A percentile compares a stretch with the other conserved stretches of the same genome.
These are phyloP conservation scores for Ptychadena robeensis DNA, from an alignment of 2,797 vertebrate species.

Conservation along the genomic window DNA sequence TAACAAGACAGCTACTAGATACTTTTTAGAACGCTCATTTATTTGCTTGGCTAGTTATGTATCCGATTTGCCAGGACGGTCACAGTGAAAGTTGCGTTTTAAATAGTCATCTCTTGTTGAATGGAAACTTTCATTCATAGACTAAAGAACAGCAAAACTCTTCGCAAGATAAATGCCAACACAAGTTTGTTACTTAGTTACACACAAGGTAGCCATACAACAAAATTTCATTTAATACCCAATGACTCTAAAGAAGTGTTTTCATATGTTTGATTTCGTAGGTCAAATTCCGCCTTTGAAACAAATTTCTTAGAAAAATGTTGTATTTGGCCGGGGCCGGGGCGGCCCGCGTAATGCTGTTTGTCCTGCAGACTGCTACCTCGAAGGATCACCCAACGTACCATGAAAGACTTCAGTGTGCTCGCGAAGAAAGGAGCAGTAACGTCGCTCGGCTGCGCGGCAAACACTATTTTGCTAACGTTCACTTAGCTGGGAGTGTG, in stretches of 20 bases:
- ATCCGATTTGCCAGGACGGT: neutral
- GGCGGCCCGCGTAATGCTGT: slow-evolving; percentile 25
- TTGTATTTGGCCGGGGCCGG: slow-evolving; percentile 32
- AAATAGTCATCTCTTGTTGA: neutral
- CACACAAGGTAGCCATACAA: neutral
- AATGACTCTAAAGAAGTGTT: slow-evolving; percentile 9
- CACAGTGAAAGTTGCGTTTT: neutral
- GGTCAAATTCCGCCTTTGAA: slow-evolving; percentile 52
- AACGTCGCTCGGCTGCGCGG: neutral
- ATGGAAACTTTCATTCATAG: neutral
- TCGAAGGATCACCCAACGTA: slow-evolving; percentile 31
- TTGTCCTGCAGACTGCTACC: slow-evolving; percentile 37
- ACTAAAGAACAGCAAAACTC: neutral
- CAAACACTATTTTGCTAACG: slow-evolving; percentile 52
- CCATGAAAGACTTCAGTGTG: slow-evolving; percentile 58
- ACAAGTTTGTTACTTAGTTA: neutral
- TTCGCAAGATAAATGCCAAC: neutral
- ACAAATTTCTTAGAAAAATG: slow-evolving; percentile 55
- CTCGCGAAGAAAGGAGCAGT: neutral
- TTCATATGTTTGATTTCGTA: slow-evolving; percentile 40
- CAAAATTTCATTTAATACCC: slow-evolving; percentile 13
- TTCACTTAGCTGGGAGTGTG: slow-evolving; percentile 52
- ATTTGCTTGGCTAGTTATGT: too few species aligned
- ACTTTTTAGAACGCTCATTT: neutral
- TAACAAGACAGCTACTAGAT: too few species aligned